Evolutionary conservation across 1,140 invertebrate genomes (phyloP), one percentile per base, ranked within the genome.

Genomic region (Drosophila auraria): DNA sequence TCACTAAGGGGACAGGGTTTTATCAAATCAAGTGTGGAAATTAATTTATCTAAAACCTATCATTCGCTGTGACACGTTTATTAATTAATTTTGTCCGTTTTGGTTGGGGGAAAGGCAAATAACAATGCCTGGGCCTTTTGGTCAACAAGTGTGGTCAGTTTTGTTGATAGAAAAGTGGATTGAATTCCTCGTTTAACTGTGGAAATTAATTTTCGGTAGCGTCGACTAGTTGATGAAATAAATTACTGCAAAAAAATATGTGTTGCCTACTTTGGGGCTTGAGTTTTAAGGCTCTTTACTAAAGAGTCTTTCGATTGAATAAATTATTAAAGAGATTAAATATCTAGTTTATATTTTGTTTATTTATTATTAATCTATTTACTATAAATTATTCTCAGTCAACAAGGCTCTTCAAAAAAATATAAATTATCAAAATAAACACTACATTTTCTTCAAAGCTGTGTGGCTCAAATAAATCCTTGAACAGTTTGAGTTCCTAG

Each of bases 31-130:
- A 56, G 74, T 77, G 74, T 51, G 56, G 53, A 77, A 83, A 62
- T 64, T 56, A 62, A 83, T 79, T 81, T 78, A 78, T 81, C 36
- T 63, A 69, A 78, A 86, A 51, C 60, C 59, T 45, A 38, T 23
- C 49, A 58, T 64, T 54, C 30, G 20, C n/a, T 38, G 61, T 38
- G 70, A 83, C 47, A 51, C 15, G 20, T 66, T 80, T 61, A 68
- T 7, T 78, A 66, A 76, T 75, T 50, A 75, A 74, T 30, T 27
- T 33, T 42, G 59, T 23, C 27, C 12, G 4, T 30, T 64, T 38
- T 30, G 20, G n/a, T 5, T 14, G 62, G 33, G 5, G 2, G 3
- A 5, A 17, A 9, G 20, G n/a, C 11, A 50, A 72, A 73, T 40
- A 71, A 59, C 6, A 15, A n/a, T 14, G 20, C 8, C 23, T 15